Evolutionary conservation across 2,113 vertebrate species (phyloP).

Genomic region (Cettia cetti): DNA sequence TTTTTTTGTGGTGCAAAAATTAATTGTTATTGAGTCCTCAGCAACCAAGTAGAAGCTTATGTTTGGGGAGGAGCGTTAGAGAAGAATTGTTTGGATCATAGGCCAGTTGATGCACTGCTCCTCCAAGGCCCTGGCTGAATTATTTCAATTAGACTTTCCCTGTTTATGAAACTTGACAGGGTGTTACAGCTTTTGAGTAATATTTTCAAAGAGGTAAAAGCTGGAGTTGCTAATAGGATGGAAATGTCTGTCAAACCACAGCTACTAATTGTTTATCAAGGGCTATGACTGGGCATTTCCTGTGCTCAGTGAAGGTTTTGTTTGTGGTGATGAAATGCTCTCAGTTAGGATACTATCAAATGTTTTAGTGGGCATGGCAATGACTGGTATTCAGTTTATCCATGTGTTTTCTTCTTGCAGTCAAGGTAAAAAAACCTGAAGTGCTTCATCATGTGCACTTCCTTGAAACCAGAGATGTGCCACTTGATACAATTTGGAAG

Average conservation of each 20-base stretch:
- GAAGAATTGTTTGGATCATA: background rate
- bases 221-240: background rate
- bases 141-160: background rate
- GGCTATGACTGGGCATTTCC: background rate
- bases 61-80: background rate
- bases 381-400: background rate
- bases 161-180: background rate
- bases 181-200: background rate
- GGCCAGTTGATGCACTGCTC: background rate
- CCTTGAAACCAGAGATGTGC: background rate
- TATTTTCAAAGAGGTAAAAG: background rate
- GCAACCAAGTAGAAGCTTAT: background rate
- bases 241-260: background rate
- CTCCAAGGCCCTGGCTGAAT: background rate
- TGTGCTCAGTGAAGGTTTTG: background rate
- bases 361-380: background rate
- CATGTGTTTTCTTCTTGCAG: background rate
- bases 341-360: background rate
- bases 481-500: background rate
- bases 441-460: background rate
- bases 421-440: background rate
- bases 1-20: slow-evolving; percentile 2
- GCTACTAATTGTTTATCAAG: background rate
- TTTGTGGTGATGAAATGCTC: background rate
- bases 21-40: background rate